Evolutionary conservation across 2,888 invertebrate genomes (phyloP).

Genomic region (Papilio elwesi): DNA sequence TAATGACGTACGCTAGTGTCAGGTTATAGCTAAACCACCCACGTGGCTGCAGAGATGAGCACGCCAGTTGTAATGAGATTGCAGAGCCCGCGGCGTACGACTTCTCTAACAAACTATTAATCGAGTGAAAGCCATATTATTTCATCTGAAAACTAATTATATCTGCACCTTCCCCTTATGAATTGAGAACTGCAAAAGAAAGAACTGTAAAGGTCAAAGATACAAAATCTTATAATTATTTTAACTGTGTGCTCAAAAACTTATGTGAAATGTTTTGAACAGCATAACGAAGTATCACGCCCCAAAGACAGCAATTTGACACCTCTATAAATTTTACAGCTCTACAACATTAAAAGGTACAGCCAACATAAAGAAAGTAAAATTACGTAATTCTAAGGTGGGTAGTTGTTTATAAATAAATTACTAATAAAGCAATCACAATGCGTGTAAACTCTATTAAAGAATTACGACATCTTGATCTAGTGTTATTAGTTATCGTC

Average conservation of each 20-base stretch:
- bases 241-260: not conserved
- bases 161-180: not conserved
- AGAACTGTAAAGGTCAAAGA: constrained; percentile 1
- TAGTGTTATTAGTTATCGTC: constrained; percentile 39
- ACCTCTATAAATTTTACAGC: not conserved
- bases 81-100: constrained; percentile 12
- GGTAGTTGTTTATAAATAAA: constrained; percentile 30
- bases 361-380: not conserved
- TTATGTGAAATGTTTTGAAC: not conserved
- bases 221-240: not conserved
- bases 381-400: constrained; percentile 19
- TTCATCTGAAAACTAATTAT: constrained; percentile 6
- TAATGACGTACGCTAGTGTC: too few species aligned
- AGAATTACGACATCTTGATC: constrained; percentile 41
- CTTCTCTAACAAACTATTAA: constrained; percentile 2
- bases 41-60: constrained; percentile 6
- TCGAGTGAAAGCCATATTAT: constrained; percentile 7
- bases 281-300: not conserved
- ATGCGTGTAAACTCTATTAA: constrained; percentile 33
- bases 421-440: constrained; percentile 34
- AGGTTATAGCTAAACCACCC: not conserved
- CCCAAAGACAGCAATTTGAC: not conserved
- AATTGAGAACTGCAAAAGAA: too few species aligned
- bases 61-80: not conserved
- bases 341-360: not conserved